phyloP scores from a whole-genome alignment of 2,888 invertebrate genomes.

The Heliothis peltigera region DNA sequence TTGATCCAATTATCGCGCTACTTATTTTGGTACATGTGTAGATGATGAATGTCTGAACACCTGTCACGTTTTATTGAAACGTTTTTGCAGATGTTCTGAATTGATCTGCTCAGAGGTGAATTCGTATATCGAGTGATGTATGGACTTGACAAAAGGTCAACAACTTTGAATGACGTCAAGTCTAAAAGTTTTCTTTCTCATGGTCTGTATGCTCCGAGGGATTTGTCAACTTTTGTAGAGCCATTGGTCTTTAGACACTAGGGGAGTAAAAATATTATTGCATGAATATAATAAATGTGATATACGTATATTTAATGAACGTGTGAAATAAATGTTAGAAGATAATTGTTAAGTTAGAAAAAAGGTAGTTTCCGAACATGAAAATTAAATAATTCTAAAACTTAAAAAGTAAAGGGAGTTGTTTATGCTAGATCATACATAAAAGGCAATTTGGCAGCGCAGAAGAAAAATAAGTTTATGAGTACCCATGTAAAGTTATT shows the following conservation, averaged over 20 bases:
- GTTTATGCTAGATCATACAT: conserved; percentile 6
- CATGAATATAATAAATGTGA: conserved; percentile 17
- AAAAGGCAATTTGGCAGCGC: conserved; percentile 30
- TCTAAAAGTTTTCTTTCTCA: conserved; percentile 61
- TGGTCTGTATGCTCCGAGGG: conserved; percentile 57
- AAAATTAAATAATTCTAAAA: background rate
- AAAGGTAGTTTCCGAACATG: too few species aligned
- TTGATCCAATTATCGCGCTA: too few species aligned
- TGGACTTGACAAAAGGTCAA: conserved; percentile 69
- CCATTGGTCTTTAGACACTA: conserved; percentile 16
- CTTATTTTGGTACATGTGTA: conserved; percentile 10
- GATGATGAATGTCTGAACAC: conserved; percentile 23
- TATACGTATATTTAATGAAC: too few species aligned
- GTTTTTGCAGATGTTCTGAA: conserved; percentile 36
- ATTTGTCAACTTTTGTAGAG: conserved; percentile 42
- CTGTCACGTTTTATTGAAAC: conserved; percentile 24
- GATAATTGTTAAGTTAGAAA: too few species aligned
- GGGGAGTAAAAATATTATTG: conserved; percentile 23
- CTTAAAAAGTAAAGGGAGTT: background rate
- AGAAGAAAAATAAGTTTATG: conserved; percentile 51
- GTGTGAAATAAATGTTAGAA: background rate
- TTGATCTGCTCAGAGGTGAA: conserved; percentile 32
- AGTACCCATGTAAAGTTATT: conserved; percentile 49
- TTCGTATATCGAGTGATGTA: conserved; percentile 45
- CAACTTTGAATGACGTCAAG: conserved; percentile 74